Base-by-base conservation (phyloP, 2,797 vertebrate genomes). In the Leucoraja ocellata region DNA sequence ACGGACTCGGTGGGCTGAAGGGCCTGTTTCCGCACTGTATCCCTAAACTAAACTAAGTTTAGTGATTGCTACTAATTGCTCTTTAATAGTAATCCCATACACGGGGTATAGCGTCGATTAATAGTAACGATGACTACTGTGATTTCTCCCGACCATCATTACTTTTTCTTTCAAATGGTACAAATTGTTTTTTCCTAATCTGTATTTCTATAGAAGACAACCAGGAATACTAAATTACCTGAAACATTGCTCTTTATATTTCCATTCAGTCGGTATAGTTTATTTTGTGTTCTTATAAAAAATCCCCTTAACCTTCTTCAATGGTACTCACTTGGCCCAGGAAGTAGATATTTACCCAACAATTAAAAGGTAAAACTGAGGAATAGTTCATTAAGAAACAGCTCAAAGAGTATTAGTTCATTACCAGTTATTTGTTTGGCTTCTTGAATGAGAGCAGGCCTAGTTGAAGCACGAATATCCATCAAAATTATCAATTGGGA, bases 401-500 rank as follows among this genome's bases (percentile, higher is more conserved):
- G 46, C 80, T 83, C 18, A 25, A 83, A 54, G 54, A 84, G 54
- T 11, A 58, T 84, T 28, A 0, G 4, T 28, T 5, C 3, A 58
- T 83, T 58, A 58, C 46, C 80, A 9, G 21, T 83, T 54, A 25
- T 54, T 84, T 84, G 81, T 25, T 25, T 61, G 3, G 4, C 54
- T 28, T 23, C 10, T 11, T 6, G 8, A 25, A 58, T 61, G 46
- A 61, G 81, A 54, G 61, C 10, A 4, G 61, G 14, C 63, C 14
- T 86, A n/a, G n/a, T 86, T 58, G 1, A 13, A 86, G 4, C n/a
- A 58, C 23, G 25, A 4, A 1, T 58, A 63, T 86, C 61, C 54
- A 61, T 86, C 83, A 86, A 86, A 83, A 63, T n/a, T 32, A 65
- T 65, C 83, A 86, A 5, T 86, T 86, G 83, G 65, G 61, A 13